These are phyloP conservation scores for Conops quadrifasciatus DNA, from an alignment of 2,888 invertebrate species.

Conservation along the genomic window DNA sequence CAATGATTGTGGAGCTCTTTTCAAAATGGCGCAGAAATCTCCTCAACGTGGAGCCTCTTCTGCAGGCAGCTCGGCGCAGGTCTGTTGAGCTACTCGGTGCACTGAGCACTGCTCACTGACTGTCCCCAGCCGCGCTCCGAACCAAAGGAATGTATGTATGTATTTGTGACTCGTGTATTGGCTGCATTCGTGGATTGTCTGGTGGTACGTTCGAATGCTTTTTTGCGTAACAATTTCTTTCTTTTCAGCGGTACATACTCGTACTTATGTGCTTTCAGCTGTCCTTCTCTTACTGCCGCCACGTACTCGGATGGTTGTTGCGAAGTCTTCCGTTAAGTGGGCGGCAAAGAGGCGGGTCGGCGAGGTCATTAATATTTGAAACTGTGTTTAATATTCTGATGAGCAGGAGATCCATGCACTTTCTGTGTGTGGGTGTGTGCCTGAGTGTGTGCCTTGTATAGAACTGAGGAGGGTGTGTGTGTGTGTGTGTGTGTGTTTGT, in stretches of 20 bases:
- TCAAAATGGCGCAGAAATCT: slow-evolving; percentile 38
- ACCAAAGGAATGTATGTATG: background rate
- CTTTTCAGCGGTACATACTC: background rate
- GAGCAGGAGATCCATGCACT: no score
- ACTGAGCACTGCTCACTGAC: background rate
- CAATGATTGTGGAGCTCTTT: background rate
- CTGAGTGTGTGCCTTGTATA: no score
- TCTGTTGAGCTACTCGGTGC: background rate
- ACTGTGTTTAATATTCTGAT: slow-evolving; percentile 37
- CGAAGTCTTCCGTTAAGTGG: no score
- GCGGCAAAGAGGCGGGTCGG: background rate
- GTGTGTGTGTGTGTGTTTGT: slow-evolving; percentile 4
- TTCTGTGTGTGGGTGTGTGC: no score
- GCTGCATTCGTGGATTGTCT: background rate
- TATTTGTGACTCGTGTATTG: background rate
- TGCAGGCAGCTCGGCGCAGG: slow-evolving; percentile 10
- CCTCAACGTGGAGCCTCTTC: slow-evolving; percentile 12
- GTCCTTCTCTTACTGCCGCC: slow-evolving; percentile 22
- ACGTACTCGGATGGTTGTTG: background rate
- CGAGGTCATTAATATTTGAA: slow-evolving; percentile 30
- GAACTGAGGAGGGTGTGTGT: background rate
- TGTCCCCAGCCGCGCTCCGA: background rate
- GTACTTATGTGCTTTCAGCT: slow-evolving; percentile 21
- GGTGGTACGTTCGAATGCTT: background rate
- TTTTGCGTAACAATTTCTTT: background rate